Evolutionary conservation across 2,888 invertebrate species (phyloP).

Genomic region (Habrosyne pyritoides): DNA sequence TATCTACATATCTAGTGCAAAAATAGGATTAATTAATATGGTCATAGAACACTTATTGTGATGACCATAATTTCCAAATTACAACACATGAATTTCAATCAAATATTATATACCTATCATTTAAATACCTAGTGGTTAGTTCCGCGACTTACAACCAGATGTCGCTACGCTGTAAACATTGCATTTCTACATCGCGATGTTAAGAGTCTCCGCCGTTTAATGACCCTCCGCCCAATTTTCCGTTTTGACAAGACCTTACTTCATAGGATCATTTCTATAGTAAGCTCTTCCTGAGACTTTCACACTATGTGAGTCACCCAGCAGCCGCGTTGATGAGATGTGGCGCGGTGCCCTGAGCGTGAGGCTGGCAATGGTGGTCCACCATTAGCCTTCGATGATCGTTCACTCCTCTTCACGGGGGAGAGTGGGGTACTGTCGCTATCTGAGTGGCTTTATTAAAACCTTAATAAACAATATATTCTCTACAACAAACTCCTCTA

Average conservation of each 20-base stretch:
- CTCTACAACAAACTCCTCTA: too few relatives aligned
- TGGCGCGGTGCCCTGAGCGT: constrained; percentile 15
- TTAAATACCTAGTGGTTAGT: not conserved
- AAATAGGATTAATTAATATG: not conserved
- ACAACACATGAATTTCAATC: not conserved
- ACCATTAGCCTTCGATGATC: constrained; percentile 15
- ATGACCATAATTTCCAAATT: not conserved
- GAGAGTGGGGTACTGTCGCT: constrained; percentile 13
- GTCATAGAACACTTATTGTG: not conserved
- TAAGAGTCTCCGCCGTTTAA: not conserved
- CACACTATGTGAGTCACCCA: constrained; percentile 10
- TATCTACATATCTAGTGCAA: not conserved
- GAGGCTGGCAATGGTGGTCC: constrained; percentile 9
- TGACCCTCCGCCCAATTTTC: not conserved
- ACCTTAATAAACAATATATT: too few relatives aligned
- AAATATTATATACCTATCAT: too few relatives aligned
- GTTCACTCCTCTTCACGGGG: constrained; percentile 10
- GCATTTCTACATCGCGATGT: not conserved
- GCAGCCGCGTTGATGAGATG: constrained; percentile 12
- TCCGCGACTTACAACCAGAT: not conserved
- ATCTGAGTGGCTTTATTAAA: constrained; percentile 19
- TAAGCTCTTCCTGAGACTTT: constrained; percentile 13
- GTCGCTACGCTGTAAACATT: not conserved
- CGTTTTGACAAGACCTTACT: constrained; percentile 1
- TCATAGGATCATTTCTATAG: constrained; percentile 11